Conservation (phyloP, 2,797 vertebrate genomes). For the Anniella stebbinsi region DNA sequence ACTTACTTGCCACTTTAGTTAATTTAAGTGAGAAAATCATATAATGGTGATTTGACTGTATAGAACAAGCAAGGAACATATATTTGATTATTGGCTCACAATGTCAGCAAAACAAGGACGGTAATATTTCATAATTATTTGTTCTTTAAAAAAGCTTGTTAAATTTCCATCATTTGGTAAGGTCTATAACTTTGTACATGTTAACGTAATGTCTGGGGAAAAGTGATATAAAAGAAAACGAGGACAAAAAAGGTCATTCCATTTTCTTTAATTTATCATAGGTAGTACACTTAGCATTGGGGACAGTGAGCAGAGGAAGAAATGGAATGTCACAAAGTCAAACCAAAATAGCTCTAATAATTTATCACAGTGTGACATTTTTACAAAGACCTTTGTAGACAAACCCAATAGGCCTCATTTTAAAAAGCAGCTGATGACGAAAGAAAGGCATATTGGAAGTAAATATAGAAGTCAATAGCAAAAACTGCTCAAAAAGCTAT, state of each 20-base stretch:
- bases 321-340: slow-evolving; percentile 44
- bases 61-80: neutral
- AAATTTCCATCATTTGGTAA: slow-evolving; percentile 25
- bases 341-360: slow-evolving; percentile 43
- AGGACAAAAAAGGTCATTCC: slow-evolving; percentile 8
- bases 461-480: slow-evolving; percentile 41
- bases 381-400: slow-evolving; percentile 29
- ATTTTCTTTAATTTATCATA: slow-evolving; percentile 17
- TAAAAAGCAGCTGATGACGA: slow-evolving; percentile 49
- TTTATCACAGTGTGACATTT: neutral
- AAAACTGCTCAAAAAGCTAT: slow-evolving; percentile 19
- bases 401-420: slow-evolving; percentile 50
- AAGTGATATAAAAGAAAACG: neutral
- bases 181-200: neutral
- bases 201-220: neutral
- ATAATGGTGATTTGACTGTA: slow-evolving; percentile 10
- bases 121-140: neutral
- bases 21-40: neutral
- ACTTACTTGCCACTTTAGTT: slow-evolving; percentile 12
- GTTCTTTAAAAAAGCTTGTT: slow-evolving; percentile 38
- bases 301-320: slow-evolving; percentile 14
- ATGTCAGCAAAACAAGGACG: slow-evolving; percentile 19
- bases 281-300: neutral
- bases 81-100: slow-evolving; percentile 17
- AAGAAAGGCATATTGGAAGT: slow-evolving; percentile 24